These are phyloP conservation scores for Gambusia affinis DNA, from an alignment of 2,113 vertebrate species.

Conservation along the genomic window DNA sequence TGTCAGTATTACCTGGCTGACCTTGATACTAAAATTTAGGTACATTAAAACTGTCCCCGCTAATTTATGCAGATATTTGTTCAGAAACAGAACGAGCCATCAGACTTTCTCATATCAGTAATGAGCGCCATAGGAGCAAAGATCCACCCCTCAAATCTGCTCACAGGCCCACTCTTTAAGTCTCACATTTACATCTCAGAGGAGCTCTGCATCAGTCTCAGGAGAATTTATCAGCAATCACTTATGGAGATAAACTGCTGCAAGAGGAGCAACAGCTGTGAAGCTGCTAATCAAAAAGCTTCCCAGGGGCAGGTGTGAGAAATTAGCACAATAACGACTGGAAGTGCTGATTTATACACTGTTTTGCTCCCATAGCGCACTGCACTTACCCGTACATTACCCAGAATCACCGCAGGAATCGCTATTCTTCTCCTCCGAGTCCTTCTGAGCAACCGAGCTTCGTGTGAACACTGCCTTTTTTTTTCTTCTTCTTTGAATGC, in stretches of 20 bases:
- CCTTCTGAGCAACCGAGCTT: conserved; percentile 26
- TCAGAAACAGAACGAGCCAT: conserved; percentile 20
- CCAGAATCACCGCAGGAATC: conserved; percentile 23
- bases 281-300: conserved; percentile 68
- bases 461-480: neutral
- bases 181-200: conserved; percentile 53
- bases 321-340: conserved; percentile 71
- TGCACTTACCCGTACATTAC: conserved; percentile 17
- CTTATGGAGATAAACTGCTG: conserved; percentile 74
- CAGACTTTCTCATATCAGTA: conserved; percentile 53
- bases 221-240: conserved; percentile 75
- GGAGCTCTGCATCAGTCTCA: conserved; percentile 61
- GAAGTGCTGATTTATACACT: conserved; percentile 59
- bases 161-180: conserved; percentile 45
- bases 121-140: conserved; percentile 61
- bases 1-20: conserved; percentile 1
- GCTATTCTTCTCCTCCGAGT: conserved; percentile 45
- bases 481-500: neutral
- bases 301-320: conserved; percentile 70
- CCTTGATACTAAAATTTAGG: conserved; percentile 4
- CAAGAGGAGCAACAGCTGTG: conserved; percentile 74
- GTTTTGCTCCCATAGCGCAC: conserved; percentile 18
- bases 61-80: conserved; percentile 38
- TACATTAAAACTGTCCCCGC: conserved; percentile 42
- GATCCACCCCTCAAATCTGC: conserved; percentile 48